Conservation (phyloP, 2,888 invertebrate genomes). For the Cephus pulcher region DNA sequence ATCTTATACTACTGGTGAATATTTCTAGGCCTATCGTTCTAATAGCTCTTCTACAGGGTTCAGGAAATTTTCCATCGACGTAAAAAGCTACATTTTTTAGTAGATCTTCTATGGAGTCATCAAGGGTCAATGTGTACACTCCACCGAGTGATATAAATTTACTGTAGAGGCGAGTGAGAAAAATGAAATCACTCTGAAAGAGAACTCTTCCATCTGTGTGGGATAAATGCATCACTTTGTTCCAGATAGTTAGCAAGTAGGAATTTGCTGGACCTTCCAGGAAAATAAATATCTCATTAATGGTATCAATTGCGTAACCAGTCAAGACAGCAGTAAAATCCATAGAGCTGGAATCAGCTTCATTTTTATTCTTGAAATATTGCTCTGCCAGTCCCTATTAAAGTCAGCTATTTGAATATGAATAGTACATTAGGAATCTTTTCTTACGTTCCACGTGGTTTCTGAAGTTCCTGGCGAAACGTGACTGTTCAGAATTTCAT, state of each 20-base stretch:
- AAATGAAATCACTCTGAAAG: neutral
- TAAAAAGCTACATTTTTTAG: neutral
- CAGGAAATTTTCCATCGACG: neutral
- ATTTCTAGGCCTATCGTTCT: neutral
- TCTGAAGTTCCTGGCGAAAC: neutral
- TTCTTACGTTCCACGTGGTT: neutral
- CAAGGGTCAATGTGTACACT: neutral
- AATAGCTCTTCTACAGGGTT: neutral
- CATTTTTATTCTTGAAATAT: neutral
- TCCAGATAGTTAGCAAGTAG: neutral
- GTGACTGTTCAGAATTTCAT: neutral
- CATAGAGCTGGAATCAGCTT: neutral
- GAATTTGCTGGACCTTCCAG: neutral
- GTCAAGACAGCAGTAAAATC: neutral
- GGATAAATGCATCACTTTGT: neutral
- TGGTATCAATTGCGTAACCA: neutral
- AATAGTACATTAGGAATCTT: neutral
- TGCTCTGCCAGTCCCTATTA: neutral
- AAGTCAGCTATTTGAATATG: neutral
- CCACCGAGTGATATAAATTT: neutral
- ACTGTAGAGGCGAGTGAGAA: neutral
- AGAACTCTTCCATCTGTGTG: neutral
- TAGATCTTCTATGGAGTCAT: neutral
- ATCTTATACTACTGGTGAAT: neutral
- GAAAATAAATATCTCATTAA: neutral